Evolutionary conservation across 2,888 invertebrate genomes (phyloP), one percentile per base, ranked within the genome.

Genomic region (Achlya flavicornis): DNA sequence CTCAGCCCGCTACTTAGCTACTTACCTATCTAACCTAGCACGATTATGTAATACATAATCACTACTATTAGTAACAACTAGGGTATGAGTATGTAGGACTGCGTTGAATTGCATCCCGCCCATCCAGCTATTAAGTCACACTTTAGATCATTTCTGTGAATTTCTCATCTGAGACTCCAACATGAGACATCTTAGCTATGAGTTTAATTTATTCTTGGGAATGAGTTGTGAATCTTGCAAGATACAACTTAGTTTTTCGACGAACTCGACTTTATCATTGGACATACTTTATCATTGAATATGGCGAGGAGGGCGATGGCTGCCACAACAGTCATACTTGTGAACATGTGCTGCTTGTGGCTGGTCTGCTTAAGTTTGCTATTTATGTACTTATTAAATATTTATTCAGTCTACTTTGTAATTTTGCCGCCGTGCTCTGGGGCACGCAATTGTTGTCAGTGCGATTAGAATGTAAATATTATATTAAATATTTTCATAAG

Each of bases 41-140:
- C 53, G 62, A 32, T 84, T 84, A 81, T 76, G 73, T 81, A 84
- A 86, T 68, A 41, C 72, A 70, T 76, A 83, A 82, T 78, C 74
- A 75, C 68, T 76, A 74, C 80, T 79, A 83, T 84, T 78, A 74
- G 70, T 61, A 14, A 43, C 57, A 68, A 69, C 63, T 73, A 71
- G 72, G 75, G 68, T 71, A 73, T 65, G 64, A 67, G 66, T 67
- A 65, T 69, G 68, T 71, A 66, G 12, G 48, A 48, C 16, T 10
- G 64, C 63, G 65, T 68, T 73, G 74, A 75, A 79, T 77, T 78
- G 73, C 75, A 76, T 77, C 73, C 74, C 65, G 66, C 63, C 64
- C 61, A 61, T 62, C 66, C 41, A 12, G 3, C 41, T 41, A 41
- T 41, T 60, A 68, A 6, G 16, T 12, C 41, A 41, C 41, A 41